phyloP scores from a whole-genome alignment of 2,113 vertebrate species.

The Albula goreensis region DNA sequence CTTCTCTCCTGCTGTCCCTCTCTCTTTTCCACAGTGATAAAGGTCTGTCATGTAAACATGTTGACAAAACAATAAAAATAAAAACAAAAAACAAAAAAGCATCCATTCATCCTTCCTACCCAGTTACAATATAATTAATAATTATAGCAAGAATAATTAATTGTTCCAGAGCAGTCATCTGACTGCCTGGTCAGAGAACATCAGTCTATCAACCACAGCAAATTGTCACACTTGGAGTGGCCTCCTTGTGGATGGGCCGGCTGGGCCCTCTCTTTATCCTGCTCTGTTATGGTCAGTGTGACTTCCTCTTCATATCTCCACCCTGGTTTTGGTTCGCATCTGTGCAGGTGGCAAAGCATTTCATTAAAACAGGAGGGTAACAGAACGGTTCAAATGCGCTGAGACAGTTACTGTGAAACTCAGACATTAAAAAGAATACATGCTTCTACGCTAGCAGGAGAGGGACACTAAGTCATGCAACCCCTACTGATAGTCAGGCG shows the following conservation, averaged over 20 bases:
- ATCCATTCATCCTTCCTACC: constrained; percentile 54
- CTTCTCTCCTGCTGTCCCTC: constrained; percentile 46
- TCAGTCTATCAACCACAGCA: constrained; percentile 25
- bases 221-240: constrained; percentile 30
- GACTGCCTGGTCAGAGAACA: not conserved
- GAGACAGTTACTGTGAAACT: not conserved
- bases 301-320: constrained; percentile 71
- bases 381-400: not conserved
- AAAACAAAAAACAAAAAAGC: constrained; percentile 51
- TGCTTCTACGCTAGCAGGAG: not conserved
- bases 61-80: constrained; percentile 71
- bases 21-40: constrained; percentile 76
- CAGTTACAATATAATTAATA: constrained; percentile 55
- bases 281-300: constrained; percentile 57
- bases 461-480: constrained; percentile 23
- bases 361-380: not conserved
- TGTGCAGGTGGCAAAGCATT: constrained; percentile 42
- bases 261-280: constrained; percentile 13
- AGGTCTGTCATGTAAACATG: constrained; percentile 80
- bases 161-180: constrained; percentile 34
- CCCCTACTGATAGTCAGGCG: not conserved
- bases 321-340: constrained; percentile 72
- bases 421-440: not conserved
- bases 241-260: constrained; percentile 10
- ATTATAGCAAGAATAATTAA: constrained; percentile 42